Percentiles rank a stretch among this genome's conserved stretches.
Conservation (phyloP, 2,888 invertebrate species). For the Apoda limacodes region DNA sequence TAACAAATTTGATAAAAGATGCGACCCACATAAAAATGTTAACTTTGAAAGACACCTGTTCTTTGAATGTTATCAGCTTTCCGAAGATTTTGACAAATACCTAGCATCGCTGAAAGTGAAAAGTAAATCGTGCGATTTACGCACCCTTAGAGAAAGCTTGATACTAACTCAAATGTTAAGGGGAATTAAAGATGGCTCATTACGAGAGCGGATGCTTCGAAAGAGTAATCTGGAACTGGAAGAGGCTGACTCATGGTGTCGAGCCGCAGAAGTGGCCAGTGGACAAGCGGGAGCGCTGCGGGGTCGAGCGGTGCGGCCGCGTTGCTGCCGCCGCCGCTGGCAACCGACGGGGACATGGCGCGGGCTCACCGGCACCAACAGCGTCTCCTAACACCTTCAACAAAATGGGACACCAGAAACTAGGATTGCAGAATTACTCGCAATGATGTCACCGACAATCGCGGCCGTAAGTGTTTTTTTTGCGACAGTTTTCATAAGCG, state of each 20-base stretch:
- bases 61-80: conserved; percentile 14
- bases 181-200: conserved; percentile 14
- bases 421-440: too few species aligned
- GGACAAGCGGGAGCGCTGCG: conserved; percentile 5
- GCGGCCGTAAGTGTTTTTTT: too few species aligned
- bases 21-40: conserved; percentile 11
- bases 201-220: conserved; percentile 7
- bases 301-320: too few species aligned
- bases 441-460: too few species aligned
- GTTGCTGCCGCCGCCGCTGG: too few species aligned
- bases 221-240: conserved; percentile 5
- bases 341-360: too few species aligned
- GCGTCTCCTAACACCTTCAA: too few species aligned
- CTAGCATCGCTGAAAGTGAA: conserved; percentile 10
- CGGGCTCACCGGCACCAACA: too few species aligned
- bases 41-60: conserved; percentile 16
- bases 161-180: conserved; percentile 18
- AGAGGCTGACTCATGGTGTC: conserved; percentile 10
- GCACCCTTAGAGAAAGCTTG: conserved; percentile 12
- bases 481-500: too few species aligned
- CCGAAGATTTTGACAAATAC: conserved; percentile 13
- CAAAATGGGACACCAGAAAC: too few species aligned
- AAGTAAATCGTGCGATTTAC: conserved; percentile 18
- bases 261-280: conserved; percentile 9
- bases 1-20: conserved; percentile 7